Evolutionary conservation across 2,888 invertebrate species (phyloP), one percentile per base, ranked within the genome.

Genomic region (Cantharis flavilabris): DNA sequence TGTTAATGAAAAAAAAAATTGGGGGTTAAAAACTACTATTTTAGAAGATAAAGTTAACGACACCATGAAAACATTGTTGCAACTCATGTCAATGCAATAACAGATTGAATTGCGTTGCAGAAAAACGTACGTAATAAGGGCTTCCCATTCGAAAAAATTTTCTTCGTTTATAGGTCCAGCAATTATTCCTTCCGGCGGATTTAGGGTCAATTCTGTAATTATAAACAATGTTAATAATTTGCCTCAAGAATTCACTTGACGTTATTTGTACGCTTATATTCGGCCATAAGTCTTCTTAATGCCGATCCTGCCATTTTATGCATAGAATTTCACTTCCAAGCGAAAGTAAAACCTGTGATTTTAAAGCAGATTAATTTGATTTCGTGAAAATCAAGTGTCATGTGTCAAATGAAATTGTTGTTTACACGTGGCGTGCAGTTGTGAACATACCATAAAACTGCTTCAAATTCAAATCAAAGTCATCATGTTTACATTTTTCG

Each of bases 61-160:
- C n/a, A n/a, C 3, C 2, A 49, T n/a, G 7, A n/a, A 7, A 49
- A 0, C n/a, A n/a, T n/a, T n/a, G n/a, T 13, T n/a, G 13, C 5
- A 4, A 33, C 13, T 4, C 13, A 33, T 33, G 13, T 33, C 13
- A n/a, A 3, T 49, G 9, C 13, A 67, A 23, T 10, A 65, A 23
- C 10, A 3, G 10, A 10, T 11, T 30, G 10, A 20, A 65, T 18
- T 20, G 11, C 13, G 10, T 2, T n/a, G 9, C 9, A 67, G 13
- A 26, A 9, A 20, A 9, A 89, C 91, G 89, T 91, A 96, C 96
- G 97, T 97, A 83, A 99, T 98, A 20, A 98, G 89, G 13, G 98
- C 98, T 90, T 99, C 98, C 99, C 99, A 99, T 91, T 99, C 99
- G 89, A 99, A 99, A 88, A 99, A 99, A 87, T 99, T 99, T 86